Conservation (phyloP, 2,888 invertebrate genomes). For the Salpingus planirostris region DNA sequence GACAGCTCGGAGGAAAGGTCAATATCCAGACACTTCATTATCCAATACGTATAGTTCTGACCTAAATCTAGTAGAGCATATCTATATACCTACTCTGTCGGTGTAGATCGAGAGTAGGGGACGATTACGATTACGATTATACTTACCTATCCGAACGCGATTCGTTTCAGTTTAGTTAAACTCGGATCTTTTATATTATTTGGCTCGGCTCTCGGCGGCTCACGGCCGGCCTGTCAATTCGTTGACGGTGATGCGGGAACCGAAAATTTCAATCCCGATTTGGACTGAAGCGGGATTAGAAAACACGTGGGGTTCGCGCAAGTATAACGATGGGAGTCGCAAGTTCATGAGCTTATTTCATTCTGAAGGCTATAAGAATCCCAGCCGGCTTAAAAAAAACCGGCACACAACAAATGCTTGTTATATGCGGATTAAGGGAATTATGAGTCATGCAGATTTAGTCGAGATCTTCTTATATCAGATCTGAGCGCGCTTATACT, state of each 20-base stretch:
- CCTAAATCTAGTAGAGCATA: slow-evolving; percentile 12
- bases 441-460: slow-evolving; percentile 40
- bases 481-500: slow-evolving; percentile 22
- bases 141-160: no score
- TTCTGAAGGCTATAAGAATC: slow-evolving; percentile 33
- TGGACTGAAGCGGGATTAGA: slow-evolving; percentile 7
- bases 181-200: no score
- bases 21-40: no score
- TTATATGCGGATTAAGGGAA: slow-evolving; percentile 42
- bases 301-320: slow-evolving; percentile 21
- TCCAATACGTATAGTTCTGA: slow-evolving; percentile 12
- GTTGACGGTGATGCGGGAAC: slow-evolving; percentile 2
- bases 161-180: no score
- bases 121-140: no score
- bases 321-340: slow-evolving; percentile 24
- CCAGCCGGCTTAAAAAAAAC: slow-evolving; percentile 28
- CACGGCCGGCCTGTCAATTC: no score
- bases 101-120: no score
- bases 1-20: no score
- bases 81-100: no score
- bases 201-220: no score
- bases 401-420: slow-evolving; percentile 37
- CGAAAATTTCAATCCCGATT: slow-evolving; percentile 4
- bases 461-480: slow-evolving; percentile 37
- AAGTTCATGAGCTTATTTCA: slow-evolving; percentile 33